A percentile compares a stretch with the other conserved stretches of the same genome.
Evolutionary conservation across 2,113 vertebrate species (phyloP).

Genomic region (Pollimyrus isidori): DNA sequence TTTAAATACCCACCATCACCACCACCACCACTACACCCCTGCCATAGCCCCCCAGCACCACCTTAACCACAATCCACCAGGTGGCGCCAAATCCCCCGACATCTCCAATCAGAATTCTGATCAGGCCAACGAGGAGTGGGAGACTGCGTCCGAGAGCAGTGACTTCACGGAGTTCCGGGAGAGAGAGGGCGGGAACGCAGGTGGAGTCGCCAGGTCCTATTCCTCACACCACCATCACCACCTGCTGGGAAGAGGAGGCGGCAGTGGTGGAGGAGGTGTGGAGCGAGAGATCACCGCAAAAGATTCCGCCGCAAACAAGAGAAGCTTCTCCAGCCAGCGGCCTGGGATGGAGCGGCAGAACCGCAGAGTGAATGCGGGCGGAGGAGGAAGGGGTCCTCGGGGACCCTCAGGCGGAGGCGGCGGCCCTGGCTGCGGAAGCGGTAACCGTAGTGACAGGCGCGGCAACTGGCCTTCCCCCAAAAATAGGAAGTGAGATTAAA

Average conservation of each 20-base stretch:
- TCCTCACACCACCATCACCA: constrained; percentile 52
- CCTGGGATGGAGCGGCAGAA: constrained; percentile 86
- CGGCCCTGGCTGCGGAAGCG: constrained; percentile 54
- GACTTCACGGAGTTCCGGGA: constrained; percentile 84
- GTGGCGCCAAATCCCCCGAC: constrained; percentile 81
- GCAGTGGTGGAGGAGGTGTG: constrained; percentile 45
- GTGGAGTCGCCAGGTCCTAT: constrained; percentile 43
- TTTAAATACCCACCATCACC: constrained; percentile 51
- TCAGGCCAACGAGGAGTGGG: constrained; percentile 91
- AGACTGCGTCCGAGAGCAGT: constrained; percentile 86
- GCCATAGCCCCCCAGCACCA: constrained; percentile 47
- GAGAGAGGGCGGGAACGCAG: constrained; percentile 50
- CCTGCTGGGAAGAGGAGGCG: constrained; percentile 41
- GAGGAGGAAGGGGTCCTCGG: constrained; percentile 56
- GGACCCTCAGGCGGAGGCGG: constrained; percentile 52
- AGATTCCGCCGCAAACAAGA: constrained; percentile 68
- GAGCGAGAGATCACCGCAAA: constrained; percentile 62
- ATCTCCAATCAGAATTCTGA: constrained; percentile 89
- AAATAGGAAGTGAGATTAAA: constrained; percentile 69
- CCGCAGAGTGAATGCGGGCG: constrained; percentile 64
- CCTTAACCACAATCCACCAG: constrained; percentile 56
- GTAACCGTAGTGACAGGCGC: constrained; percentile 64
- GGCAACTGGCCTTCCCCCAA: constrained; percentile 85
- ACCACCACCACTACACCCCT: constrained; percentile 54
- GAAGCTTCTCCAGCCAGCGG: constrained; percentile 86